phyloP scores from a whole-genome alignment of 1,140 invertebrate genomes.

The Phymorhynchus buccinoides region DNA sequence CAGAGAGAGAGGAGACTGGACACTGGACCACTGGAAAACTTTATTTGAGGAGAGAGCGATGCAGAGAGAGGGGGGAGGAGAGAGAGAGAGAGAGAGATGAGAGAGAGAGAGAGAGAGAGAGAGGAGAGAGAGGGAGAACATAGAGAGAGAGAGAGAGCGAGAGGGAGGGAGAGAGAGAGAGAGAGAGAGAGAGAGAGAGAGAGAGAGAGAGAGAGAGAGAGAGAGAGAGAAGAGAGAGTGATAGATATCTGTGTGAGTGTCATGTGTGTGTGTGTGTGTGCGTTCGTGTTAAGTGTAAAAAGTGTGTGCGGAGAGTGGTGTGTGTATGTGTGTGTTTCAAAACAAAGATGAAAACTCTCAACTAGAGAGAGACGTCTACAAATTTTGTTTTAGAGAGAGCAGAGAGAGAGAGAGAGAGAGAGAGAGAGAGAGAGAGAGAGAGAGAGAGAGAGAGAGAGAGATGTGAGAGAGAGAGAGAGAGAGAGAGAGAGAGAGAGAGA shows the following conservation, averaged over 20 bases:
- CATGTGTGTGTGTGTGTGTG: no score
- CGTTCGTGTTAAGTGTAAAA: no score
- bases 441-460: slow-evolving; percentile 3
- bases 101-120: background rate
- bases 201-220: background rate
- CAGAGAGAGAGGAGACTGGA: background rate
- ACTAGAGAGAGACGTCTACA: background rate
- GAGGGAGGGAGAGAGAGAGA: background rate
- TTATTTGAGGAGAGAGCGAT: background rate
- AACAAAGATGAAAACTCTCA: no score
- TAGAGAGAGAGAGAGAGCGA: background rate
- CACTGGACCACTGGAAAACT: background rate
- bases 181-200: background rate
- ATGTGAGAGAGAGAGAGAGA: background rate
- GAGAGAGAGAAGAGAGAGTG: background rate
- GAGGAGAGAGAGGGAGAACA: background rate
- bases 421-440: background rate
- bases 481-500: background rate
- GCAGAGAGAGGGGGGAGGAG: background rate
- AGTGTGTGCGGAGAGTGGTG: no score
- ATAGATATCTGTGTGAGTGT: no score
- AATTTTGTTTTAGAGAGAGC: no score
- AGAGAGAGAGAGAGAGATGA: no score
- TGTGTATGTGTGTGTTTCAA: no score
- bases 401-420: background rate